These are phyloP conservation scores for Danio jaintianensis DNA, from an alignment of 2,797 vertebrate genomes.

Conservation along the genomic window DNA sequence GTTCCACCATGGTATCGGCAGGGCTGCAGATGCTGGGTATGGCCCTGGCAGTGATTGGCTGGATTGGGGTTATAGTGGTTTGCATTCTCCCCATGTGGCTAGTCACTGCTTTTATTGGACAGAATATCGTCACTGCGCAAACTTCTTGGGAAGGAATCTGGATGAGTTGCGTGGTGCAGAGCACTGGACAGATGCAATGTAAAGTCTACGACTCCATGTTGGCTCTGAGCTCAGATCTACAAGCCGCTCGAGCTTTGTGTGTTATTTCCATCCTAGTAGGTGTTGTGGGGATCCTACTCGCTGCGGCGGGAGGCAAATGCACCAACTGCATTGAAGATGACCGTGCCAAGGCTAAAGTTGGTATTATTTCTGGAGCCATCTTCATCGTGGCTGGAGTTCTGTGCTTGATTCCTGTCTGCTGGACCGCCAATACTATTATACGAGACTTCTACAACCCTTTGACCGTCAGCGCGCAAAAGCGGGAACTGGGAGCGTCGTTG, in stretches of 20 bases:
- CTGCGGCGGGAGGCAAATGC: slow-evolving; percentile 88
- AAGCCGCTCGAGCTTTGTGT: slow-evolving; percentile 86
- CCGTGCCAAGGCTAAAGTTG: slow-evolving; percentile 81
- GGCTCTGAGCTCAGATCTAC: slow-evolving; percentile 84
- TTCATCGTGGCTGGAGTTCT: slow-evolving; percentile 85
- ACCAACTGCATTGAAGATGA: slow-evolving; percentile 94
- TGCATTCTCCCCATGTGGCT: slow-evolving; percentile 91
- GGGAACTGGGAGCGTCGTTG: slow-evolving; percentile 86
- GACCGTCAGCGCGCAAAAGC: slow-evolving; percentile 74
- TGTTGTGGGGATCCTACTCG: slow-evolving; percentile 80
- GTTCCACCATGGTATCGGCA: slow-evolving; percentile 83
- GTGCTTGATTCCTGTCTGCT: slow-evolving; percentile 87
- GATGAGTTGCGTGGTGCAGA: slow-evolving; percentile 95
- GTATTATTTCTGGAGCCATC: slow-evolving; percentile 78
- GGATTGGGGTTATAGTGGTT: slow-evolving; percentile 85
- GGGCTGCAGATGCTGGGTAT: slow-evolving; percentile 90
- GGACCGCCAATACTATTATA: slow-evolving; percentile 87
- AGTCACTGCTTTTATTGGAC: slow-evolving; percentile 87
- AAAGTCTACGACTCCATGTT: slow-evolving; percentile 93
- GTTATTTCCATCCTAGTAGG: slow-evolving; percentile 85
- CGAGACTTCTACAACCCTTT: slow-evolving; percentile 89
- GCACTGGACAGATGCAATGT: slow-evolving; percentile 97
- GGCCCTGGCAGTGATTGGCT: slow-evolving; percentile 87
- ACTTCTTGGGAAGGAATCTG: slow-evolving; percentile 92
- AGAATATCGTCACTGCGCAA: slow-evolving; percentile 89